A percentile compares a stretch with the other conserved stretches of the same genome.
Evolutionary conservation across 2,888 invertebrate species (phyloP).

Genomic region (Agriopis aurantiaria): DNA sequence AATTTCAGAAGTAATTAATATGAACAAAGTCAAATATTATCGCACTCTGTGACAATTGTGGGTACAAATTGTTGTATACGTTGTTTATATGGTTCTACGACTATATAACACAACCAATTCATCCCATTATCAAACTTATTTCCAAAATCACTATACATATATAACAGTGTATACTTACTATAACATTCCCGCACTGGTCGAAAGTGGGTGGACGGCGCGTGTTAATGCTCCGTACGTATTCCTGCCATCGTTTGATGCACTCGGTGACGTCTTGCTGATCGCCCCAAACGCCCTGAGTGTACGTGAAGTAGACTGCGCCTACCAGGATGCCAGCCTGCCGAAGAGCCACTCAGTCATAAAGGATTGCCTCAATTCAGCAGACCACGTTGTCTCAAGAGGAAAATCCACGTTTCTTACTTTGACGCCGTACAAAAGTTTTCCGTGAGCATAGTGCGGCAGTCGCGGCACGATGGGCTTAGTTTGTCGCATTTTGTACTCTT

Average conservation of each 20-base stretch:
- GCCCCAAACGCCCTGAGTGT: slow-evolving; percentile 82
- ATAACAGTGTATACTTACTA: slow-evolving; percentile 68
- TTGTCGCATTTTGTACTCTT: slow-evolving; percentile 66
- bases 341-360: slow-evolving; percentile 38
- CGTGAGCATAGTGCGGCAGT: slow-evolving; percentile 70
- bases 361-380: slow-evolving; percentile 10
- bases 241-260: slow-evolving; percentile 76
- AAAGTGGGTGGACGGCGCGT: slow-evolving; percentile 76
- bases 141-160: background rate
- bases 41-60: background rate
- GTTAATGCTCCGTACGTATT: slow-evolving; percentile 76
- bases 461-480: slow-evolving; percentile 56
- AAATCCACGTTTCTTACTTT: slow-evolving; percentile 67
- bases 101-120: background rate
- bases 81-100: no score
- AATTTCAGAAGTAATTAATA: slow-evolving; percentile 9
- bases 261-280: slow-evolving; percentile 77
- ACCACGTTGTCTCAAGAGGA: background rate
- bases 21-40: background rate
- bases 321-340: slow-evolving; percentile 77
- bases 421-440: slow-evolving; percentile 74
- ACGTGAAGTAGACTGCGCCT: slow-evolving; percentile 78
- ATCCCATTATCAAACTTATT: background rate
- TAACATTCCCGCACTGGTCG: slow-evolving; percentile 74
- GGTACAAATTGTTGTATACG: no score